These are phyloP conservation scores for Cheilosia impressa DNA, from an alignment of 2,888 invertebrate genomes.

Conservation along the genomic window DNA sequence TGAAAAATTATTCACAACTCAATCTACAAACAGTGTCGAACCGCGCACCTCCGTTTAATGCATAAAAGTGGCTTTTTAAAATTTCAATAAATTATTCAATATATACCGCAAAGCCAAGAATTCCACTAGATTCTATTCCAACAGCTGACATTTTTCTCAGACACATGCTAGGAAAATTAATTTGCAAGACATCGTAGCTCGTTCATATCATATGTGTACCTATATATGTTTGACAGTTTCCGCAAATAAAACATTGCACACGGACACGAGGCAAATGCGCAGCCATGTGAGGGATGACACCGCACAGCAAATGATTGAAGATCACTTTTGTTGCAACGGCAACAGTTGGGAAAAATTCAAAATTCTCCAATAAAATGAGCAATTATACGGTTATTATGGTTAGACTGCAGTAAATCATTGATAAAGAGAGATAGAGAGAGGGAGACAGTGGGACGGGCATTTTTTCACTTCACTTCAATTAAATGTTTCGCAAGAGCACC, in stretches of 20 bases:
- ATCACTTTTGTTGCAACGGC: constrained; percentile 11
- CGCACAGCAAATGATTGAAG: constrained; percentile 13
- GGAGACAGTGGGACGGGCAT: not conserved
- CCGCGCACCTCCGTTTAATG: no score
- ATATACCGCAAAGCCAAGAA: constrained; percentile 14
- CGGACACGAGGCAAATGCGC: not conserved
- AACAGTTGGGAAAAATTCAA: constrained; percentile 7
- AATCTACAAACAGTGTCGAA: no score
- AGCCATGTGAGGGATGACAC: constrained; percentile 31
- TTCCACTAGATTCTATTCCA: constrained; percentile 36
- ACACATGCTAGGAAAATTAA: constrained; percentile 11
- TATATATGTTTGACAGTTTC: constrained; percentile 13
- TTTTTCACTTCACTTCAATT: constrained; percentile 40
- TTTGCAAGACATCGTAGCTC: constrained; percentile 17
- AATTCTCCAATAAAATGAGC: constrained; percentile 38
- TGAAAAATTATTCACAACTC: no score
- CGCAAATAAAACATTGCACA: constrained; percentile 19
- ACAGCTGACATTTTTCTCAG: constrained; percentile 61
- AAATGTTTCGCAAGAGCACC: constrained; percentile 48
- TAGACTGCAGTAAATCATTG: constrained; percentile 21
- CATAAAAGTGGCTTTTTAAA: not conserved
- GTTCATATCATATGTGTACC: not conserved
- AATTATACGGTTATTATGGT: constrained; percentile 47
- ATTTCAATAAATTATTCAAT: constrained; percentile 62
- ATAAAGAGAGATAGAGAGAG: not conserved